Evolutionary conservation across 2,113 vertebrate genomes (phyloP).

Genomic region (Elephantulus edwardii): DNA sequence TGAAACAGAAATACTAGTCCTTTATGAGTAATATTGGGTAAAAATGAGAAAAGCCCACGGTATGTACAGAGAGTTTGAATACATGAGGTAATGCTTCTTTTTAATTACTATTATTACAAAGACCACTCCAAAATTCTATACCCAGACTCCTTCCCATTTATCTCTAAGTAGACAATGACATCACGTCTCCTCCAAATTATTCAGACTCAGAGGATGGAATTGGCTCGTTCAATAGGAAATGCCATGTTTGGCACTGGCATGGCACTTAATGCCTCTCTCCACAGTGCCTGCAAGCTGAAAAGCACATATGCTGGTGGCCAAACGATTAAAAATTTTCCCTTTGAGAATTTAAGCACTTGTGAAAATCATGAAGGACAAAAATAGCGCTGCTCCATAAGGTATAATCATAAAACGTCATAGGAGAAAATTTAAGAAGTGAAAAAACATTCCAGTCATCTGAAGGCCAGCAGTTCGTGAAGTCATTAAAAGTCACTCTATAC

Average conservation of each 20-base stretch:
- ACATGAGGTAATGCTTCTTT: conserved; percentile 70
- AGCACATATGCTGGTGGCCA: conserved; percentile 78
- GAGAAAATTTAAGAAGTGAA: conserved; percentile 62
- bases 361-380: conserved; percentile 77
- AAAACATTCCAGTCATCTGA: conserved; percentile 57
- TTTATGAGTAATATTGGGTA: conserved; percentile 58
- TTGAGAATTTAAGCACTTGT: conserved; percentile 63
- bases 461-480: conserved; percentile 77
- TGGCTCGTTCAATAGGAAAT: conserved; percentile 78
- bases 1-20: conserved; percentile 79
- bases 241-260: conserved; percentile 82
- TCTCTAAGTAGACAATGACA: conserved; percentile 82
- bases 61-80: conserved; percentile 71
- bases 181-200: conserved; percentile 85
- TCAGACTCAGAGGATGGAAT: conserved; percentile 80
- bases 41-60: conserved; percentile 75
- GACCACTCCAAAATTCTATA: conserved; percentile 69
- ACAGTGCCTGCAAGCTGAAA: conserved; percentile 74
- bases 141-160: conserved; percentile 72
- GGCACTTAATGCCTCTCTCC: conserved; percentile 67
- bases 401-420: conserved; percentile 77
- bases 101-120: conserved; percentile 80
- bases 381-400: conserved; percentile 73
- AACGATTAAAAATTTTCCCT: conserved; percentile 74
- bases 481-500: conserved; percentile 75